A percentile compares a stretch with the other conserved stretches of the same genome.
Conservation (phyloP, 2,113 vertebrate genomes). For the Rhinogobius similis region DNA sequence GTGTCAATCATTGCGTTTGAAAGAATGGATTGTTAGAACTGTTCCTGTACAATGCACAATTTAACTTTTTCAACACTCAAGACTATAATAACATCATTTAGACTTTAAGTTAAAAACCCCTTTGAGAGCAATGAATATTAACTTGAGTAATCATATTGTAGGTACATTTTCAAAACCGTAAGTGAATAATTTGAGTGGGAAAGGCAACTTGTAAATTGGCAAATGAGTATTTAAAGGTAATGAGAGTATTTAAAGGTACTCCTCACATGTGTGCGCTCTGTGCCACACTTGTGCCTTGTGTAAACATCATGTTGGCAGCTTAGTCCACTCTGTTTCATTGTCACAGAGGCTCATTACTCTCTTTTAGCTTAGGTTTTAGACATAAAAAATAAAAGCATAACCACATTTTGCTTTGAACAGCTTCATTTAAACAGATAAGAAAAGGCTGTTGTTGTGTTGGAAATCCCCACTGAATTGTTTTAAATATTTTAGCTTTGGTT, state of each 20-base stretch:
- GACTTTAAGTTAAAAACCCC: neutral
- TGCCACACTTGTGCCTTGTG: slow-evolving; percentile 61
- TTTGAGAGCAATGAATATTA: neutral
- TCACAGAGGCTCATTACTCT: slow-evolving; percentile 51
- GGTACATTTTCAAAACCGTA: neutral
- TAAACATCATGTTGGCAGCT: slow-evolving; percentile 69
- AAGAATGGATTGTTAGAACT: neutral
- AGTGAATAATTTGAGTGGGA: neutral
- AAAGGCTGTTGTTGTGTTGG: slow-evolving; percentile 6
- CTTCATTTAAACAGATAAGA: neutral
- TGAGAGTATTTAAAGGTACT: too few relatives aligned
- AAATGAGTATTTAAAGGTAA: neutral
- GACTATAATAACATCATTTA: neutral
- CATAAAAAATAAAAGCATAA: slow-evolving; percentile 16
- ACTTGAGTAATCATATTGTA: neutral
- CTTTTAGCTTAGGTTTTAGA: slow-evolving; percentile 27
- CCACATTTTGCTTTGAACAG: neutral
- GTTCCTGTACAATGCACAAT: neutral
- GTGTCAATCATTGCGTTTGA: neutral
- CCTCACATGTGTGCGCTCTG: slow-evolving; percentile 20
- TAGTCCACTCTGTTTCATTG: slow-evolving; percentile 70
- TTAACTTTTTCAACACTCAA: neutral
- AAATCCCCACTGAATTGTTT: neutral
- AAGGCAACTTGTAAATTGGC: neutral
- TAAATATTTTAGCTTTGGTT: neutral